A percentile compares a stretch with the other conserved stretches of the same genome.
Conservation (phyloP, 2,113 vertebrate genomes). For the Oxyura jamaicensis region DNA sequence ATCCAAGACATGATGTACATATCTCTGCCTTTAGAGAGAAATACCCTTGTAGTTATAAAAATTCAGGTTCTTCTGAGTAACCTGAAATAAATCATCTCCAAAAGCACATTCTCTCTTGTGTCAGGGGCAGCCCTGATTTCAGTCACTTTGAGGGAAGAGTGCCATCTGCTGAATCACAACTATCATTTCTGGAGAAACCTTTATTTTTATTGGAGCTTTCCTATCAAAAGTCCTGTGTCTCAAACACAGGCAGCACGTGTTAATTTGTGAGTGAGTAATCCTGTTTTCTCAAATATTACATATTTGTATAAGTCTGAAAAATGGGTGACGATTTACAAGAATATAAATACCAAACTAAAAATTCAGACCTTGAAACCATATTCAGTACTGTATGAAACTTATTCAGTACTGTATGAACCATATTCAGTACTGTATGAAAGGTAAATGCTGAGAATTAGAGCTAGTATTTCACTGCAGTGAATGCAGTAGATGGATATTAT, state of each 20-base stretch:
- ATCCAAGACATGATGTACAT: accelerated
- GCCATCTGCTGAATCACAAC: conserved; percentile 66
- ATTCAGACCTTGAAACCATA: not conserved
- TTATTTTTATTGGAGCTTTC: not conserved
- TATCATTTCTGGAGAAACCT: not conserved
- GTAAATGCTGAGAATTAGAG: not conserved
- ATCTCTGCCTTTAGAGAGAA: not conserved
- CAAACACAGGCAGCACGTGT: not conserved
- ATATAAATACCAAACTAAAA: not conserved
- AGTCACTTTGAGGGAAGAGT: conserved; percentile 46
- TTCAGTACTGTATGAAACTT: not conserved
- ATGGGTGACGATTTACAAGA: not conserved
- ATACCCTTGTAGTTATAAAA: not conserved
- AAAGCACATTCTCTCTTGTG: not conserved
- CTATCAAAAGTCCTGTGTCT: not conserved
- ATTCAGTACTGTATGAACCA: not conserved
- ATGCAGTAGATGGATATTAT: not conserved
- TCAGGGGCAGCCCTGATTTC: not conserved
- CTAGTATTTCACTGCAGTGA: not conserved
- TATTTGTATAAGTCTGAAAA: not conserved
- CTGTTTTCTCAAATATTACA: not conserved
- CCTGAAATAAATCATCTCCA: not conserved
- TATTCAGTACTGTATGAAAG: not conserved
- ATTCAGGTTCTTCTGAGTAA: not conserved
- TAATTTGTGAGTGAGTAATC: not conserved